These are phyloP conservation scores for Drosophila mulleri DNA, from an alignment of 2,888 invertebrate species.

Conservation along the genomic window DNA sequence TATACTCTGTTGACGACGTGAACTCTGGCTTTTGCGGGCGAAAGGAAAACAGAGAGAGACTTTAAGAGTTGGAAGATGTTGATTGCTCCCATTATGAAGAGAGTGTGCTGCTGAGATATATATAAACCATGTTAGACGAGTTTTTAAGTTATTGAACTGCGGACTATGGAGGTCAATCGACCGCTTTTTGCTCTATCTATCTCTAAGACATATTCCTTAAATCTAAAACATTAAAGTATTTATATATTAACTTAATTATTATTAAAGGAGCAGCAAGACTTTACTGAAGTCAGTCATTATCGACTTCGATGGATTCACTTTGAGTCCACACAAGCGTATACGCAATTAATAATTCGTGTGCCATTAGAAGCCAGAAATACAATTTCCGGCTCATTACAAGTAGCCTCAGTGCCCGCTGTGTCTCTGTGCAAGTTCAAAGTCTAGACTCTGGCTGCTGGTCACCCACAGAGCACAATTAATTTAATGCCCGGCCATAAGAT, in stretches of 20 bases:
- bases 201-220: background rate
- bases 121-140: background rate
- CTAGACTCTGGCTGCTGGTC: conserved; percentile 32
- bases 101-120: too few relatives aligned
- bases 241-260: background rate
- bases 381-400: conserved; percentile 69
- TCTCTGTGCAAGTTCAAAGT: conserved; percentile 10
- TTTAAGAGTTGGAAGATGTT: background rate
- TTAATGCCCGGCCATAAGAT: conserved; percentile 45
- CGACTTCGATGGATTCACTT: background rate
- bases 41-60: background rate
- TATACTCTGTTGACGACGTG: conserved; percentile 7
- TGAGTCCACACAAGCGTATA: conserved; percentile 29
- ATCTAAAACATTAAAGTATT: background rate
- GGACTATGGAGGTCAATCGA: background rate
- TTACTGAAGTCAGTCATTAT: background rate
- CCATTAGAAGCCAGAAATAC: conserved; percentile 37
- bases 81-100: background rate
- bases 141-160: background rate
- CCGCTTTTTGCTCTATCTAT: background rate
- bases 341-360: conserved; percentile 58
- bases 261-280: background rate
- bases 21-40: background rate
- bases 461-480: conserved; percentile 64
- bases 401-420: background rate